Evolutionary conservation across 2,888 invertebrate genomes (phyloP), one percentile per base, ranked within the genome.

Genomic region (Caenorhabditis uteleia): DNA sequence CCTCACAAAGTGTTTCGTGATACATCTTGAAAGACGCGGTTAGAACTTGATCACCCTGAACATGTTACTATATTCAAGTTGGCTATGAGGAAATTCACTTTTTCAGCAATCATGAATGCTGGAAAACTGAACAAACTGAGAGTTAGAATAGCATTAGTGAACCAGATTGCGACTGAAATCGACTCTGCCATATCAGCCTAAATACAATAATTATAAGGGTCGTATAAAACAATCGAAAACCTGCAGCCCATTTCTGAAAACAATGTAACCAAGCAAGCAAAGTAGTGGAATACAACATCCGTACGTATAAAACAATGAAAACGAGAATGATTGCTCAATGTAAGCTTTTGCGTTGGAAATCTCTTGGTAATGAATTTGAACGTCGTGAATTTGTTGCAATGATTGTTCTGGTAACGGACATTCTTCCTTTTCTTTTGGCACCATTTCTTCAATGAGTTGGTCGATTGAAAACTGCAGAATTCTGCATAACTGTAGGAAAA

Each of bases 1-100:
- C 74, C 34, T 74, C 74, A 26, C 67, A 70, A 3, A 74, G 55
- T 10, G 74, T 74, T 44, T 74, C 70, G 18, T 74, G 74, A 40
- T 74, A 74, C 74, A 74, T 74, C 44, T 68, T 68, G 59, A 74
- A 74, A 5, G 67, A 74, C 1, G 74, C 70, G 1, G 57, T 56
- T 10, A 74, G 55, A 0, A 74, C 49, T 56, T 70, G 70, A 36
- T 74, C 70, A 5, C 74, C 74, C 68, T 71, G 26, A 58, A 67
- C n/a, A 2, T 21, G 27, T 10, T 34, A 25, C 5, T 29, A 8
- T 8, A 6, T 29, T 29, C 29, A 29, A 29, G 29, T 29, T 6
- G 12, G 29, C 6, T 29, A 6, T 29, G 29, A 6, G 6, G 8
- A 5, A n/a, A 40, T n/a, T 38, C 10, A 66, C 71, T 48, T 74